A percentile compares a stretch with the other conserved stretches of the same genome.
phyloP scores from a whole-genome alignment of 2,888 invertebrate species.

The Tricholauxania praeusta region DNA sequence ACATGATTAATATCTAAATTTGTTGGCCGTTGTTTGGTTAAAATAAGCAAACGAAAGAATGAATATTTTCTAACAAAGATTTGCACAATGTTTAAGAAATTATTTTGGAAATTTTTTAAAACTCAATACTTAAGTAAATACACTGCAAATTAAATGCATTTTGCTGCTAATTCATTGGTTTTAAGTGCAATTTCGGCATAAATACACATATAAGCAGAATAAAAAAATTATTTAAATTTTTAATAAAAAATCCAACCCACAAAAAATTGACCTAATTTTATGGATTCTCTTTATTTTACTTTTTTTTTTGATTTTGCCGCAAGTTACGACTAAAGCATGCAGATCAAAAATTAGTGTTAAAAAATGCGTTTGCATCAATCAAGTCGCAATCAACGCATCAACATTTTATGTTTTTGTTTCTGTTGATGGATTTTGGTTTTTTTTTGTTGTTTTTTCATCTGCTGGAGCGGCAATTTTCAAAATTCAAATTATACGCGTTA shows the following conservation, averaged over 20 bases:
- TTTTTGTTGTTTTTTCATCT: background rate
- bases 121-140: no score
- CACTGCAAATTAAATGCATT: background rate
- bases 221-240: background rate
- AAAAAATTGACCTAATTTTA: slow-evolving; percentile 1
- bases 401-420: background rate
- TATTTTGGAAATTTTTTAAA: background rate
- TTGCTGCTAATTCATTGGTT: background rate
- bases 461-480: background rate
- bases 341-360: background rate
- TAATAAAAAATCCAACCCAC: background rate
- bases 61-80: no score
- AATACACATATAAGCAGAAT: background rate
- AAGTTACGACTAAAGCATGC: background rate
- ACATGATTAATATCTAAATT: no score
- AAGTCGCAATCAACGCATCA: slow-evolving; percentile 18
- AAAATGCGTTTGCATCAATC: slow-evolving; percentile 21
- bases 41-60: no score
- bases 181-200: background rate
- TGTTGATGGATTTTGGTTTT: background rate
- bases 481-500: slow-evolving; percentile 2
- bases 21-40: no score
- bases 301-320: background rate
- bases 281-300: no score
- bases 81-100: background rate